A percentile compares a stretch with the other conserved stretches of the same genome.
Conservation (phyloP, 1,140 invertebrate genomes). For the Meloidogyne hapla region DNA sequence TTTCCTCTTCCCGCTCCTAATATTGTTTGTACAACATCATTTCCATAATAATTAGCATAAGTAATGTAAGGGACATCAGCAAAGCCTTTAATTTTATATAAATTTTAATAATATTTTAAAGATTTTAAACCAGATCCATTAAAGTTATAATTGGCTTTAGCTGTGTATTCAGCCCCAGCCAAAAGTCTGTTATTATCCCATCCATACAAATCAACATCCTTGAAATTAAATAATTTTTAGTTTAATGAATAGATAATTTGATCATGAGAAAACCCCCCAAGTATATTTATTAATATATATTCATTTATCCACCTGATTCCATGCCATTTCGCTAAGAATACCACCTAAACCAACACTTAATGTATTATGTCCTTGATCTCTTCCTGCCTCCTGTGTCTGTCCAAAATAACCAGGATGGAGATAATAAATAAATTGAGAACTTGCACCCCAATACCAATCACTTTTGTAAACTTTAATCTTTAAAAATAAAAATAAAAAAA, state of each 20-base stretch:
- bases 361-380: not conserved
- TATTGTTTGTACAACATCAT: not conserved
- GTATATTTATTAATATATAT: too few relatives aligned
- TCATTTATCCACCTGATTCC: not conserved
- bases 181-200: not conserved
- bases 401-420: conserved; percentile 1
- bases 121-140: not conserved
- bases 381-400: not conserved
- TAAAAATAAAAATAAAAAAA: not conserved
- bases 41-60: not conserved
- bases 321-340: not conserved
- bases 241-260: too few relatives aligned
- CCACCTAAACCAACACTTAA: not conserved
- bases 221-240: not conserved
- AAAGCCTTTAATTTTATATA: not conserved
- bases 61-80: not conserved
- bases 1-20: not conserved
- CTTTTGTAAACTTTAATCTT: not conserved
- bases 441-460: conserved; percentile 2
- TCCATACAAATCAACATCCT: conserved; percentile 3
- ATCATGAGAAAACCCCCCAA: too few relatives aligned
- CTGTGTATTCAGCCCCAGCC: not conserved
- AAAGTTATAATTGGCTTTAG: not conserved
- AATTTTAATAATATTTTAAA: not conserved
- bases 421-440: conserved; percentile 2